phyloP scores from a whole-genome alignment of 1,140 invertebrate species.

The Cecropterus lyciades region DNA sequence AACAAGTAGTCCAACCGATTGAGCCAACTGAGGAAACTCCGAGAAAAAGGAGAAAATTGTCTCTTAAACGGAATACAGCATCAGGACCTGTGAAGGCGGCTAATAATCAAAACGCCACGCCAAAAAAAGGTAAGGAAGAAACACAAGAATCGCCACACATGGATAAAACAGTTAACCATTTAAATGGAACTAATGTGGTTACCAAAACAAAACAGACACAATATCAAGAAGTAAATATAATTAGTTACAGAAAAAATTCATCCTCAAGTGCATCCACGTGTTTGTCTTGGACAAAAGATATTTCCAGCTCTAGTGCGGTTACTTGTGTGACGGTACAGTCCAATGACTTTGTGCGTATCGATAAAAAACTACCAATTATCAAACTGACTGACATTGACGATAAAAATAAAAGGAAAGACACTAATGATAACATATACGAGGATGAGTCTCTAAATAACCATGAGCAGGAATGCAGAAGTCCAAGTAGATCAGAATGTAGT shows the following conservation, averaged over 20 bases:
- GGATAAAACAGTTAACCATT: not conserved
- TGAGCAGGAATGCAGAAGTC: not conserved
- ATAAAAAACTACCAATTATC: slow-evolving; percentile 62
- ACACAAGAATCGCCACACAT: not conserved
- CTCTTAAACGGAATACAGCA: not conserved
- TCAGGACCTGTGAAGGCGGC: not conserved
- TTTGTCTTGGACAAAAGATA: slow-evolving; percentile 67
- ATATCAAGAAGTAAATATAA: not conserved
- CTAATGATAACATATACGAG: slow-evolving; percentile 24
- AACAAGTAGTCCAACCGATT: not conserved
- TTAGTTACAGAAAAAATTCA: slow-evolving; percentile 13
- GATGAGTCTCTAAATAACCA: not conserved
- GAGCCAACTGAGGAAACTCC: not conserved
- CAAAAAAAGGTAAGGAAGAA: slow-evolving; percentile 18
- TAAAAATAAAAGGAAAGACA: slow-evolving; percentile 6
- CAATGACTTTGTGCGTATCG: slow-evolving; percentile 57
- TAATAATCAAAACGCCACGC: not conserved
- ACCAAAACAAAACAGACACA: not conserved
- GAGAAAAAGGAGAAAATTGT: slow-evolving; percentile 11
- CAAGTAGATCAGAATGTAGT: not conserved
- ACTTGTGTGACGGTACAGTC: slow-evolving; percentile 54
- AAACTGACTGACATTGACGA: slow-evolving; percentile 43
- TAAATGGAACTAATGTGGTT: not conserved
- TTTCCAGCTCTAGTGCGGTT: slow-evolving; percentile 59
- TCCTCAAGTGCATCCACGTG: slow-evolving; percentile 33